Evolutionary conservation across 2,113 vertebrate genomes (phyloP).

Genomic region (Martes martes): DNA sequence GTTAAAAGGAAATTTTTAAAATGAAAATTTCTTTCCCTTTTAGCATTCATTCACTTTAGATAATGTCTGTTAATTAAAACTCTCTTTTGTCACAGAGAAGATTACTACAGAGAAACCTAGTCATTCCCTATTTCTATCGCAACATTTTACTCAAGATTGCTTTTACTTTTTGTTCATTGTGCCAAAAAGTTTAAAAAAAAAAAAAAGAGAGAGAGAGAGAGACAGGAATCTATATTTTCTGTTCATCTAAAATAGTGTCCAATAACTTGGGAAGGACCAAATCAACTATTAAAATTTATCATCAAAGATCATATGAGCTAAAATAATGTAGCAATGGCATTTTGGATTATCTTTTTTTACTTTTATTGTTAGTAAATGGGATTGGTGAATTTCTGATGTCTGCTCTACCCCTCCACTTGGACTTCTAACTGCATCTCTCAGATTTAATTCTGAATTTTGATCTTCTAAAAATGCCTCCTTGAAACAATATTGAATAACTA

Average conservation of each 20-base stretch:
- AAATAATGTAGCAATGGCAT: neutral
- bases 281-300: neutral
- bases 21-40: neutral
- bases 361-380: neutral
- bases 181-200: neutral
- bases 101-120: neutral
- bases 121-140: constrained; percentile 33
- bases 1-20: neutral
- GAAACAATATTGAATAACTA: neutral
- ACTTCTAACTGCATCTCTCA: neutral
- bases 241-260: neutral
- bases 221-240: neutral
- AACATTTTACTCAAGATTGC: constrained; percentile 33
- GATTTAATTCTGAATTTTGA: neutral
- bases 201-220: neutral
- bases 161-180: constrained; percentile 4
- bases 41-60: constrained; percentile 47
- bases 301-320: neutral
- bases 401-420: neutral
- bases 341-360: neutral
- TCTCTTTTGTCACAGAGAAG: constrained; percentile 27
- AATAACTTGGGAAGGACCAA: neutral
- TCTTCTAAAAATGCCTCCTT: neutral
- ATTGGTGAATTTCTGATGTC: neutral
- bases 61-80: constrained; percentile 64